Conservation (phyloP, 2,797 vertebrate genomes). For the Graptemys geographica region DNA sequence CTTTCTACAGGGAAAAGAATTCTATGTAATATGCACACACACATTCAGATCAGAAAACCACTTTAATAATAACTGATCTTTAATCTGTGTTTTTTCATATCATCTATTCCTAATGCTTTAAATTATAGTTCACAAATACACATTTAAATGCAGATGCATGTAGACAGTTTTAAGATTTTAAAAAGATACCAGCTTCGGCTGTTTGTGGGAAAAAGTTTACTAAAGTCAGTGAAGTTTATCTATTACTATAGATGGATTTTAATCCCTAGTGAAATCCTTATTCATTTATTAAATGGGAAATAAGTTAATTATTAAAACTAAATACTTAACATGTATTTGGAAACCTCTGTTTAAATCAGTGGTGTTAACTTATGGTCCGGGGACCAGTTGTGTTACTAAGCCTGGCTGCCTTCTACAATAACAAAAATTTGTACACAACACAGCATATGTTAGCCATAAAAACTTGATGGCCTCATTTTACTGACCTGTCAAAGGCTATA, state of each 20-base stretch:
- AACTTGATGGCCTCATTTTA: no score
- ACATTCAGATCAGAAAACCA: neutral
- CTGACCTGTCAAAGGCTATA: no score
- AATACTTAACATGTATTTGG: constrained; percentile 46
- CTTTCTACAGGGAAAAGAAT: constrained; percentile 14
- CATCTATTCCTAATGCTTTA: constrained; percentile 3
- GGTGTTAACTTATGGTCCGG: neutral
- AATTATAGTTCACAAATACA: neutral
- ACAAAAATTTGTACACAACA: no score
- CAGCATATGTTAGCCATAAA: no score
- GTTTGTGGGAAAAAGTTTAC: constrained; percentile 52
- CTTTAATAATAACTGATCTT: neutral
- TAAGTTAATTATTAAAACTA: constrained; percentile 47
- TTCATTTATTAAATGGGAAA: constrained; percentile 60
- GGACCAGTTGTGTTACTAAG: neutral
- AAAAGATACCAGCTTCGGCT: constrained; percentile 19
- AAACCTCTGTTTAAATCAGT: constrained; percentile 56
- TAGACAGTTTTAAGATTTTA: neutral
- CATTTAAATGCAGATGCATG: constrained; percentile 31
- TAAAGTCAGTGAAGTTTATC: constrained; percentile 22
- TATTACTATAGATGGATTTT: constrained; percentile 34
- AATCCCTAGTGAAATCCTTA: constrained; percentile 19
- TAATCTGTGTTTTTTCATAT: neutral
- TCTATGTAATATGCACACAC: neutral
- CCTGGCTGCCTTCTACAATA: no score